Conservation (phyloP, 2,888 invertebrate species). For the Hydroisotoma schaefferi region DNA sequence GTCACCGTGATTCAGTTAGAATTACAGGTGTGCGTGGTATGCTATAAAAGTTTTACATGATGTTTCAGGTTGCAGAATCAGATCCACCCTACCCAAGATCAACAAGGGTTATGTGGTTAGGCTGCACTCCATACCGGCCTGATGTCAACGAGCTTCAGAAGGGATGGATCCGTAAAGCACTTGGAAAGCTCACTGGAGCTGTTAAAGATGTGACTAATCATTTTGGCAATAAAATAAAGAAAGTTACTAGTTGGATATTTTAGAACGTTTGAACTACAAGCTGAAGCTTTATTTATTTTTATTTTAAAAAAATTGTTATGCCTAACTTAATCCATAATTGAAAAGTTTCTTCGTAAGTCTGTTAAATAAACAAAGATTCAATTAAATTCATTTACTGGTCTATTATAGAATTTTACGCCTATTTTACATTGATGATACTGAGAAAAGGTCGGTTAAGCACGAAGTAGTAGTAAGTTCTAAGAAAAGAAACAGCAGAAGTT, state of each 20-base stretch:
- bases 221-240: slow-evolving; percentile 26
- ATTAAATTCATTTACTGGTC: too few relatives aligned
- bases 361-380: too few relatives aligned
- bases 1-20: too few relatives aligned
- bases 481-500: too few relatives aligned
- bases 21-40: background rate
- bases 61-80: slow-evolving; percentile 30
- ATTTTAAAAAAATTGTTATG: too few relatives aligned
- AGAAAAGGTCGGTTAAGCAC: too few relatives aligned
- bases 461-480: too few relatives aligned
- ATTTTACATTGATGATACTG: too few relatives aligned
- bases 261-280: slow-evolving; percentile 2
- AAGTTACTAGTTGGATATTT: slow-evolving; percentile 23
- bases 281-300: too few relatives aligned
- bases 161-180: slow-evolving; percentile 21
- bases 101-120: slow-evolving; percentile 39
- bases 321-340: too few relatives aligned
- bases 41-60: background rate
- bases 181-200: slow-evolving; percentile 23
- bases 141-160: slow-evolving; percentile 26
- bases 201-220: slow-evolving; percentile 27
- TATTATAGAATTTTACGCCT: too few relatives aligned
- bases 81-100: slow-evolving; percentile 39
- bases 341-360: too few relatives aligned
- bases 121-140: slow-evolving; percentile 37